These are phyloP conservation scores for Meteorus colon DNA, from an alignment of 2,888 invertebrate genomes.

Conservation along the genomic window DNA sequence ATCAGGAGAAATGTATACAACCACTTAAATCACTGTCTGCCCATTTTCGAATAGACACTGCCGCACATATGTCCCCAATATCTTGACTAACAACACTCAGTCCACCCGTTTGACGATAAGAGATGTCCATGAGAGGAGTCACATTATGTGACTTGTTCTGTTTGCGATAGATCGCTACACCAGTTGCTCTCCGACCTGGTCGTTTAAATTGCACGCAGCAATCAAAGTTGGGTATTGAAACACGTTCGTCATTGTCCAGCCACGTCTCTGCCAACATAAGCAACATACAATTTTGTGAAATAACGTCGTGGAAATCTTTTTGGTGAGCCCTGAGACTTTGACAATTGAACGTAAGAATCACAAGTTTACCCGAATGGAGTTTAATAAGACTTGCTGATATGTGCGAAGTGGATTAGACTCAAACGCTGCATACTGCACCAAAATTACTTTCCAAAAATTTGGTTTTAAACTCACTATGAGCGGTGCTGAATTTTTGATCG, in stretches of 20 bases:
- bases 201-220: conserved; percentile 30
- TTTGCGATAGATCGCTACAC: no score
- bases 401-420: no score
- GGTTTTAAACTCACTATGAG: no score
- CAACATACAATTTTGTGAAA: conserved; percentile 25
- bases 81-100: not conserved
- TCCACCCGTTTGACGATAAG: no score
- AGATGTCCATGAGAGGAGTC: no score
- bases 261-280: conserved; percentile 40
- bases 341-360: conserved; percentile 28
- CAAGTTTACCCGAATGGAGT: no score
- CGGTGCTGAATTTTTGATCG: no score
- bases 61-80: conserved; percentile 37
- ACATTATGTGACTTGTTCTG: no score
- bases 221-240: conserved; percentile 33
- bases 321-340: conserved; percentile 38
- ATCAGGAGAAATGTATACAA: conserved; percentile 38
- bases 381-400: no score
- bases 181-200: no score
- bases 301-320: conserved; percentile 28
- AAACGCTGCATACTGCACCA: no score
- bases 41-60: conserved; percentile 26
- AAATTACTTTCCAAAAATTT: no score
- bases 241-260: conserved; percentile 29
- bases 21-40: conserved; percentile 19